Evolutionary conservation across 2,797 vertebrate genomes (phyloP).

Genomic region (Tapirus indicus): DNA sequence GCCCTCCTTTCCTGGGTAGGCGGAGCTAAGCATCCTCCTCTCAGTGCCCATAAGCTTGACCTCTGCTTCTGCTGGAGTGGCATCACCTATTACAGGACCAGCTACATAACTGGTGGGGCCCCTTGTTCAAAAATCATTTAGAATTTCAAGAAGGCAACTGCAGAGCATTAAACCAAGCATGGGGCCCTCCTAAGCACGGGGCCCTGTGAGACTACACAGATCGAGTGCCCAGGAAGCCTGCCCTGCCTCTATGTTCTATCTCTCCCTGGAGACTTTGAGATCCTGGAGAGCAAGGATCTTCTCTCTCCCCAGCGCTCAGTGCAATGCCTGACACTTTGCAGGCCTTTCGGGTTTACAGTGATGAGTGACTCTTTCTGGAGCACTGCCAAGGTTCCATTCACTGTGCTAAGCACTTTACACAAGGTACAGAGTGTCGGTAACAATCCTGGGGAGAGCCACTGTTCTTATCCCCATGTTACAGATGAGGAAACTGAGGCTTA

Average conservation of each 20-base stretch:
- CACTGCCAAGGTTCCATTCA: background rate
- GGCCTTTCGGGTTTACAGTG: background rate
- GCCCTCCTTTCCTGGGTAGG: background rate
- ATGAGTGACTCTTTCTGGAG: background rate
- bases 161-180: background rate
- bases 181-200: background rate
- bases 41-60: background rate
- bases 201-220: no score
- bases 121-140: background rate
- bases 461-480: background rate
- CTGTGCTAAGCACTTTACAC: background rate
- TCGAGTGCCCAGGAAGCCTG: background rate
- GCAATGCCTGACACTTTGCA: background rate
- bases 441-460: background rate
- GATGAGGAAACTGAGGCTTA: background rate
- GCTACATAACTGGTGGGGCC: background rate
- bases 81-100: background rate
- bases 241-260: background rate
- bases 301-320: background rate
- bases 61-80: background rate
- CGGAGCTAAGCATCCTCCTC: background rate
- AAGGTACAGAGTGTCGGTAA: background rate
- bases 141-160: background rate
- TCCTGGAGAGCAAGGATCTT: background rate
- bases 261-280: background rate